phyloP scores from a whole-genome alignment of 2,113 vertebrate genomes.

The Pelecanus crispus region DNA sequence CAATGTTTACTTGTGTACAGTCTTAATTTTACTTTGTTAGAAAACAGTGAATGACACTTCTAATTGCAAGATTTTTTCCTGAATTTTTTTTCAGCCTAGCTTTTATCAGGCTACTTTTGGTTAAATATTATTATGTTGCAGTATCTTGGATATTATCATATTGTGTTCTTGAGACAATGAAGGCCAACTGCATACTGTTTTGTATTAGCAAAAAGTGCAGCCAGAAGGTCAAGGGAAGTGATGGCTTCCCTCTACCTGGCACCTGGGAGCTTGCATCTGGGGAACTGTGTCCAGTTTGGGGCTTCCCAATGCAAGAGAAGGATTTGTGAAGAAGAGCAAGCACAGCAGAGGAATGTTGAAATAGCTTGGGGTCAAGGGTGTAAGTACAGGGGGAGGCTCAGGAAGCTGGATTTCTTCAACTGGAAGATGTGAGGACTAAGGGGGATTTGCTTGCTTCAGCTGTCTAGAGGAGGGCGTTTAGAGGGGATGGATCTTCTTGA shows the following conservation, averaged over 20 bases:
- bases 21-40: background rate
- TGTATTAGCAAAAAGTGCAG: background rate
- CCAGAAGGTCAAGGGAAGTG: background rate
- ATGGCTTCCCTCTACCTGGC: background rate
- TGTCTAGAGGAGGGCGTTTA: background rate
- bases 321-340: background rate
- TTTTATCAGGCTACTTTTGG: background rate
- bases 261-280: background rate
- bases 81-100: background rate
- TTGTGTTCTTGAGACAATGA: background rate
- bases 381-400: background rate
- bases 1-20: background rate
- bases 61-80: background rate
- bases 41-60: background rate
- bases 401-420: background rate
- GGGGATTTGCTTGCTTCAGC: background rate
- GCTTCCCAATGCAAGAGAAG: background rate
- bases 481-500: background rate
- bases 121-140: background rate
- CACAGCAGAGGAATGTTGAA: background rate
- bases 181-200: background rate
- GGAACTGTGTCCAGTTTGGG: background rate
- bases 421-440: background rate
- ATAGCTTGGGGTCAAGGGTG: background rate
- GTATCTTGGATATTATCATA: background rate